Conservation (phyloP, 2,888 invertebrate genomes). For the Limenitis camilla region DNA sequence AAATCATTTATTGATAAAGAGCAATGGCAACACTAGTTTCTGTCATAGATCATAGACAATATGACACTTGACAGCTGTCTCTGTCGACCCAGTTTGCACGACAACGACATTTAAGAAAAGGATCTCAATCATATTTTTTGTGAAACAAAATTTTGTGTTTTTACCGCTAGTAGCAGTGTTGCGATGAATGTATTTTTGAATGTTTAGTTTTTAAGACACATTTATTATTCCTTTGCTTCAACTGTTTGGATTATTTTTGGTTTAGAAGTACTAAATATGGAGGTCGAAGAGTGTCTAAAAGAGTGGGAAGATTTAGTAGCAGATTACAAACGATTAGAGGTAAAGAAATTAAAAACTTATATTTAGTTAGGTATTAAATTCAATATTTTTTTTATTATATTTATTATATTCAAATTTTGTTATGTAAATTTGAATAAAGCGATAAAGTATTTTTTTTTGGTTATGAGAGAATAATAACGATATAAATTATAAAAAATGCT, state of each 20-base stretch:
- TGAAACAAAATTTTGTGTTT: slow-evolving; percentile 7
- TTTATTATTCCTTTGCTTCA: background rate
- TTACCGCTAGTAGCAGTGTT: slow-evolving; percentile 2
- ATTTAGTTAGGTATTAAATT: too few relatives aligned
- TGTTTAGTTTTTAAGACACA: slow-evolving; percentile 3
- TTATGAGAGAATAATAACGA: too few relatives aligned
- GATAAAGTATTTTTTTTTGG: too few relatives aligned
- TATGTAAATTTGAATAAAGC: too few relatives aligned
- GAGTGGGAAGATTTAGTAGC: slow-evolving; percentile 87
- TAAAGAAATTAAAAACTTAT: slow-evolving; percentile 42
- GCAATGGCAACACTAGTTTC: too few relatives aligned
- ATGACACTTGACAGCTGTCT: background rate
- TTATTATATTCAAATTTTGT: too few relatives aligned
- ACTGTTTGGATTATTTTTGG: background rate
- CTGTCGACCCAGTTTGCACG: background rate
- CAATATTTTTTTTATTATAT: too few relatives aligned
- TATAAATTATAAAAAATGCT: too few relatives aligned
- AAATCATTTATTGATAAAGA: too few relatives aligned
- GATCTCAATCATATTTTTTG: slow-evolving; percentile 7
- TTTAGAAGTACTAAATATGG: slow-evolving; percentile 49
- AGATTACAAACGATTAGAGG: slow-evolving; percentile 89
- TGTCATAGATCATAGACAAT: background rate
- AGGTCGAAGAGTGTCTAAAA: slow-evolving; percentile 77
- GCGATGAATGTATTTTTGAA: slow-evolving; percentile 11
- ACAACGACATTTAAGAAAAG: slow-evolving; percentile 2